phyloP scores from a whole-genome alignment of 1,140 invertebrate species.

The Meloidogyne chitwoodi region DNA sequence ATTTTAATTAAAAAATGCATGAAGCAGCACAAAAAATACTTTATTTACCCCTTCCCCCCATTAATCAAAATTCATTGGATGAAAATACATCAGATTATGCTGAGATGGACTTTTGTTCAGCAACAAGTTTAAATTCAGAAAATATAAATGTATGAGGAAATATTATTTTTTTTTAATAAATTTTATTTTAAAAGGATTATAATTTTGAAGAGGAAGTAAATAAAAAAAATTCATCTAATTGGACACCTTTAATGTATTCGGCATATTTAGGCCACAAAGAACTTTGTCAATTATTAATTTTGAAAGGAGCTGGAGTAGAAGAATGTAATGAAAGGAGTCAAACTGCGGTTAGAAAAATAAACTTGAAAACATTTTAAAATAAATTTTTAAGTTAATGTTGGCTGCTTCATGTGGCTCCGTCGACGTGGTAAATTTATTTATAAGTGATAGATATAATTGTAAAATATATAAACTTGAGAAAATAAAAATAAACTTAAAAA shows the following conservation, averaged over 20 bases:
- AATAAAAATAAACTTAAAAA: neutral
- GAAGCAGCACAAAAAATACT: neutral
- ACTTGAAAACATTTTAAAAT: neutral
- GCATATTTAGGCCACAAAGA: conserved; percentile 17
- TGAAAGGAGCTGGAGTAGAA: conserved; percentile 11
- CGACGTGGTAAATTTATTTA: neutral
- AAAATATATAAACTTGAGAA: no score
- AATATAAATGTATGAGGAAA: conserved; percentile 1
- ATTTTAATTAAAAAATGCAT: neutral
- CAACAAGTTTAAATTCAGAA: conserved; percentile 12
- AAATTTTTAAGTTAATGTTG: conserved; percentile 3
- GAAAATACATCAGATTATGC: neutral
- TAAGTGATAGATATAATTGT: neutral
- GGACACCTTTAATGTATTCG: conserved; percentile 15
- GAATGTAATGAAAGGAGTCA: conserved; percentile 8
- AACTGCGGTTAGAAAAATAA: neutral
- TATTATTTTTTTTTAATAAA: conserved; percentile 1
- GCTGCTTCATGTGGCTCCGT: conserved; percentile 9
- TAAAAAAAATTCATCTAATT: neutral
- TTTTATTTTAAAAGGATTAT: neutral
- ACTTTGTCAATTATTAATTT: conserved; percentile 13
- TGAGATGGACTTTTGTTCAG: conserved; percentile 17
- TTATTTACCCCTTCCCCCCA: neutral
- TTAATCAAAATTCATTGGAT: neutral
- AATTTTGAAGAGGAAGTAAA: conserved; percentile 18